Evolutionary conservation across 2,888 invertebrate species (phyloP).

Genomic region (Chouioia cunea): DNA sequence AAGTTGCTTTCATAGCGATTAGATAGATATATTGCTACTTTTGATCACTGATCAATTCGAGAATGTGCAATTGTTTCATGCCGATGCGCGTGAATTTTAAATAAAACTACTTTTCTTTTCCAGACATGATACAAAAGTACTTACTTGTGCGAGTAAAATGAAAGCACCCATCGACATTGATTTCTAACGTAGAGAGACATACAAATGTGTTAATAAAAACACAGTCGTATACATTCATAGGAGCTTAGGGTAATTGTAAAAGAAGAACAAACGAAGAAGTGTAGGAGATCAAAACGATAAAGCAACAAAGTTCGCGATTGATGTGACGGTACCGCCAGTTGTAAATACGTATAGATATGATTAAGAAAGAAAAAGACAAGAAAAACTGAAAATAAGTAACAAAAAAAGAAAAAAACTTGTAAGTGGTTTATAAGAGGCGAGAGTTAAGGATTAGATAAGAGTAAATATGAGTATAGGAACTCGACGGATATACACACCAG

Average conservation of each 20-base stretch:
- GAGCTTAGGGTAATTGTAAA: conserved; percentile 44
- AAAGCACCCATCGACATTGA: conserved; percentile 3
- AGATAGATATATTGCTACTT: too few relatives aligned
- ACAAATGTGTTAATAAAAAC: conserved; percentile 25
- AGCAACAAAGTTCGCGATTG: conserved; percentile 40
- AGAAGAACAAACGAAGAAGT: conserved; percentile 26
- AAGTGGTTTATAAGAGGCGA: conserved; percentile 34
- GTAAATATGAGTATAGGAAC: conserved; percentile 45
- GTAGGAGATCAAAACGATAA: conserved; percentile 29
- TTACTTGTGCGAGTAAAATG: neutral
- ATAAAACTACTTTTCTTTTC: too few relatives aligned
- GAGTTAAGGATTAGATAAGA: conserved; percentile 37
- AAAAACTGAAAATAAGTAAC: conserved; percentile 38
- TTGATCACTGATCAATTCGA: neutral
- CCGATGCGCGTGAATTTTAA: neutral
- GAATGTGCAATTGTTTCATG: conserved; percentile 20
- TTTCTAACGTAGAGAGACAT: conserved; percentile 17
- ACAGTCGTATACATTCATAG: conserved; percentile 37
- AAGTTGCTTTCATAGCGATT: conserved; percentile 7
- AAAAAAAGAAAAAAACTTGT: conserved; percentile 20
- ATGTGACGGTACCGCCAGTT: conserved; percentile 46
- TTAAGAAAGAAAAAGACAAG: conserved; percentile 34
- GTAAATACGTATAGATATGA: conserved; percentile 46
- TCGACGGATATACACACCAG: conserved; percentile 60
- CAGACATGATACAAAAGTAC: neutral